Percentiles rank a stretch among this genome's conserved stretches.
Conservation (phyloP, 2,797 vertebrate genomes). For the Sciurus carolinensis region DNA sequence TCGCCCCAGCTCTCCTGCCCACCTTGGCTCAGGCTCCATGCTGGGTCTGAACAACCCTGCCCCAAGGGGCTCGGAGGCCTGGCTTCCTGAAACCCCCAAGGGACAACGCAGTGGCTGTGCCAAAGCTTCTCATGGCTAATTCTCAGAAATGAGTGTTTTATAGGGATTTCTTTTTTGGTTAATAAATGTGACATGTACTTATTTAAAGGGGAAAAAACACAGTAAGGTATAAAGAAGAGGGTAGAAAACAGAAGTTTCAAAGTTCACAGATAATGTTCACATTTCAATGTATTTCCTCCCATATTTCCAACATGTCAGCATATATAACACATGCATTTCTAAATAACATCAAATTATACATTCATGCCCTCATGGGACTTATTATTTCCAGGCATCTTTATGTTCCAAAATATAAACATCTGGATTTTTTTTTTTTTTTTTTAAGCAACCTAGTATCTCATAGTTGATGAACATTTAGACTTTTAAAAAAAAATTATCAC, state of each 20-base stretch:
- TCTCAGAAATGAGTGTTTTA: neutral
- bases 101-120: neutral
- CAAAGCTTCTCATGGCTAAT: neutral
- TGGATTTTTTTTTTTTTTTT: neutral
- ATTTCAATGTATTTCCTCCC: constrained; percentile 1
- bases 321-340: neutral
- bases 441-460: neutral
- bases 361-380: neutral
- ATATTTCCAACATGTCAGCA: neutral
- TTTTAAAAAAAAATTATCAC: neutral
- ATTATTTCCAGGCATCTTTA: neutral
- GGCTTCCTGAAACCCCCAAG: neutral
- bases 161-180: constrained; percentile 54
- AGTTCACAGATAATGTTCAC: neutral
- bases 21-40: constrained; percentile 23
- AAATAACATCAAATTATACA: constrained; percentile 18
- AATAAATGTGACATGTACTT: constrained; percentile 31
- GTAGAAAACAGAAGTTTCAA: neutral
- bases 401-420: neutral
- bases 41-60: neutral
- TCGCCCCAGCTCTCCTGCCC: constrained; percentile 57
- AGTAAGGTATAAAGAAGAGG: constrained; percentile 5
- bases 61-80: neutral
- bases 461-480: neutral
- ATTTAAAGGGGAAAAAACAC: neutral